A percentile compares a stretch with the other conserved stretches of the same genome.
Evolutionary conservation across 2,888 invertebrate genomes (phyloP).

Genomic region (Tachina grossa): DNA sequence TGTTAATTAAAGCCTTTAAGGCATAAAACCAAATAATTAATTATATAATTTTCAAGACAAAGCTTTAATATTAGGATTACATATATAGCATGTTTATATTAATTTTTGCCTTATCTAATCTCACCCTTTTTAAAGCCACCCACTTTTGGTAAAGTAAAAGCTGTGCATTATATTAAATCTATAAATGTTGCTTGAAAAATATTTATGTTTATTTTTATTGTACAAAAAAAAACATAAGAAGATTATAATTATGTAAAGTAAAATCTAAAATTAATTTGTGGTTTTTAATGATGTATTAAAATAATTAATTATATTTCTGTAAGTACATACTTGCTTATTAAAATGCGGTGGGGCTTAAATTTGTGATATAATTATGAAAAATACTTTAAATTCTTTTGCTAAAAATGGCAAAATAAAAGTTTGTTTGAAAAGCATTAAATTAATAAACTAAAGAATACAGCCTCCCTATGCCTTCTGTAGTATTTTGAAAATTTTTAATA

Average conservation of each 20-base stretch:
- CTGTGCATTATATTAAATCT: neutral
- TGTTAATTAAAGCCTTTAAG: neutral
- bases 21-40: constrained; percentile 11
- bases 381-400: too few species aligned
- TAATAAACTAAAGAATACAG: too few species aligned
- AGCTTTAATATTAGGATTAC: neutral
- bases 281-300: constrained; percentile 30
- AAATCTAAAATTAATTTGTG: constrained; percentile 39
- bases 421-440: neutral
- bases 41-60: neutral
- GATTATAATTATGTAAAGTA: constrained; percentile 18
- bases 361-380: too few species aligned
- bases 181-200: neutral
- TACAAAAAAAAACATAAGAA: neutral
- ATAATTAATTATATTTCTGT: constrained; percentile 4
- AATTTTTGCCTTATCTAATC: neutral
- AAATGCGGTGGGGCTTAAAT: neutral
- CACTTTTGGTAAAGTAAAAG: too few species aligned
- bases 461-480: too few species aligned
- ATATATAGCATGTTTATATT: neutral
- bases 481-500: too few species aligned
- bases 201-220: neutral
- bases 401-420: neutral
- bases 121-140: neutral
- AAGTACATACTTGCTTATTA: neutral